These are phyloP conservation scores for Dascillus cervinus DNA, from an alignment of 2,888 invertebrate species.

Conservation along the genomic window DNA sequence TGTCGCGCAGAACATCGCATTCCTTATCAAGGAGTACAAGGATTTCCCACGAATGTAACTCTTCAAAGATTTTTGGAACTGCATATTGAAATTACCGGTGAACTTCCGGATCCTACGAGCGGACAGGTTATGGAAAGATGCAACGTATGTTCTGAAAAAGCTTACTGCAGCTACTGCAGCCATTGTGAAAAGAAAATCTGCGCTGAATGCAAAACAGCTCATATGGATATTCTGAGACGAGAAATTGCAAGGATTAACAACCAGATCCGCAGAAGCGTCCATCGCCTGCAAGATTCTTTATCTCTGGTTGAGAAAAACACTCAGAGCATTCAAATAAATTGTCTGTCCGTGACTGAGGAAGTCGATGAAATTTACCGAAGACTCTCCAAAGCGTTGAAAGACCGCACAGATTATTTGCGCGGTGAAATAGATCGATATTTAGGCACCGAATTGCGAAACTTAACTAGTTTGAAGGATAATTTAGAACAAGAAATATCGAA, in stretches of 20 bases:
- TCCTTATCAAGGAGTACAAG: conserved; percentile 89
- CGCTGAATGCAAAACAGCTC: conserved; percentile 91
- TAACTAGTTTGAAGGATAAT: conserved; percentile 85
- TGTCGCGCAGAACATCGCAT: conserved; percentile 95
- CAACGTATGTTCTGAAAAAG: conserved; percentile 88
- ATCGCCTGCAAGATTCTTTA: conserved; percentile 80
- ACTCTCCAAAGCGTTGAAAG: conserved; percentile 80
- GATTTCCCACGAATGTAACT: conserved; percentile 94
- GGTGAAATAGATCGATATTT: conserved; percentile 89
- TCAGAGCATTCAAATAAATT: conserved; percentile 79
- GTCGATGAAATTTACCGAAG: conserved; percentile 88
- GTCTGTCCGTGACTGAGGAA: conserved; percentile 84
- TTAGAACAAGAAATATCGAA: conserved; percentile 91
- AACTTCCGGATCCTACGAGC: conserved; percentile 83
- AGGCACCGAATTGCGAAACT: conserved; percentile 76
- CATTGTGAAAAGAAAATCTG: conserved; percentile 98
- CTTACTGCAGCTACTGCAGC: conserved; percentile 79
- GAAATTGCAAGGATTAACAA: conserved; percentile 42
- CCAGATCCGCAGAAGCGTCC: conserved; percentile 73
- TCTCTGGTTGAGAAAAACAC: conserved; percentile 83
- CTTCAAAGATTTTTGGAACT: conserved; percentile 90
- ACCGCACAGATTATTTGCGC: conserved; percentile 78
- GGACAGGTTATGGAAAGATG: conserved; percentile 91
- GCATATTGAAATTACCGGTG: conserved; percentile 87
- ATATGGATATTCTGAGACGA: conserved; percentile 89